Percentiles rank a stretch among this genome's conserved stretches.
These are phyloP conservation scores for Coreoperca whiteheadi DNA, from an alignment of 2,113 vertebrate species.

Conservation along the genomic window DNA sequence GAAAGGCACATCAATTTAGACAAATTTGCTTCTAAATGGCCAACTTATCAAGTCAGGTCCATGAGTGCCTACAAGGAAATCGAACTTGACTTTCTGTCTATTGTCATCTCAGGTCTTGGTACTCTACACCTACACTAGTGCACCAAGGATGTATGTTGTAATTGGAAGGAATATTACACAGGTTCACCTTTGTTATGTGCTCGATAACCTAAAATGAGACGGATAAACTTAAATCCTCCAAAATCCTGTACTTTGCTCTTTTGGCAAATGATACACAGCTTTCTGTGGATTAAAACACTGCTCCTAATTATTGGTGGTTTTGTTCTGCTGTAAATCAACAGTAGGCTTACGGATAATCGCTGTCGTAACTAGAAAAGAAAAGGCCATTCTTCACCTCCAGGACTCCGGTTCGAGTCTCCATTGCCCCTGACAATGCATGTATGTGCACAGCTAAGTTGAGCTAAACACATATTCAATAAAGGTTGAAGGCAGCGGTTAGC, in stretches of 20 bases:
- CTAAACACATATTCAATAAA: neutral
- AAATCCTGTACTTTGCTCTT: constrained; percentile 46
- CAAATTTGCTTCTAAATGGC: constrained; percentile 43
- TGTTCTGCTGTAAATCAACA: constrained; percentile 17
- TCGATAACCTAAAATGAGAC: constrained; percentile 21
- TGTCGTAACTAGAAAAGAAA: neutral
- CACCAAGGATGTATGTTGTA: neutral
- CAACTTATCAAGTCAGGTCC: constrained; percentile 32
- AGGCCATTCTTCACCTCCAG: constrained; percentile 17
- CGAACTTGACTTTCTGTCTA: constrained; percentile 10
- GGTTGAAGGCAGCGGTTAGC: neutral
- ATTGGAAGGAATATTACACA: constrained; percentile 10
- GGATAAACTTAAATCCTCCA: constrained; percentile 41
- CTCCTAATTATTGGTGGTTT: constrained; percentile 15
- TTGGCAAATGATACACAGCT: constrained; percentile 39
- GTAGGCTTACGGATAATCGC: constrained; percentile 15
- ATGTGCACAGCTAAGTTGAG: neutral
- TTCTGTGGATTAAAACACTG: constrained; percentile 40
- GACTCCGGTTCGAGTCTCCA: neutral
- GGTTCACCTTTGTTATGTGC: constrained; percentile 8
- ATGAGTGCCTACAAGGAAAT: constrained; percentile 2
- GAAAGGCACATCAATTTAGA: constrained; percentile 41
- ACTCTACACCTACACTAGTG: neutral
- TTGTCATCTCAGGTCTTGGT: neutral
- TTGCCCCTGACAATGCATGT: neutral